These are phyloP conservation scores for Glossophaga mutica DNA, from an alignment of 2,797 vertebrate genomes.

Conservation along the genomic window DNA sequence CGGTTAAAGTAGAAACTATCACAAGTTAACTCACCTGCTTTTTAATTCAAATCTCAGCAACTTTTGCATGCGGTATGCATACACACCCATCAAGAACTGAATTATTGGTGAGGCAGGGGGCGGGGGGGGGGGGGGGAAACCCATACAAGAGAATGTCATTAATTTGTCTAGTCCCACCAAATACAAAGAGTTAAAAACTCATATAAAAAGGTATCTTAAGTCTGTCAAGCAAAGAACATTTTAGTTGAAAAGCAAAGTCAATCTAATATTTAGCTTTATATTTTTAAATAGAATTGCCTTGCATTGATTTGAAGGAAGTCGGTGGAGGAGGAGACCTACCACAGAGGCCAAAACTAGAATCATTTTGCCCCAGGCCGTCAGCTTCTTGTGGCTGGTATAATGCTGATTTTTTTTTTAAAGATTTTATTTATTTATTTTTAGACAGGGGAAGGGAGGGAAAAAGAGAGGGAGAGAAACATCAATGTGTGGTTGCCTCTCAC, in stretches of 20 bases:
- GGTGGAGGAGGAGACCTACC: not conserved
- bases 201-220: not conserved
- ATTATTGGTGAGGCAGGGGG: too few species aligned
- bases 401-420: not conserved
- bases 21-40: not conserved
- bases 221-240: not conserved
- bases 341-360: not conserved
- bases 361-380: fast-evolving
- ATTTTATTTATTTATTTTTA: too few species aligned
- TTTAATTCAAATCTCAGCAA: not conserved
- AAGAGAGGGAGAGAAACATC: too few species aligned
- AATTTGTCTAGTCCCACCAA: not conserved
- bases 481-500: too few species aligned
- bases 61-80: not conserved
- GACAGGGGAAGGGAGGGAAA: too few species aligned
- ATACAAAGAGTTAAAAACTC: not conserved
- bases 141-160: not conserved
- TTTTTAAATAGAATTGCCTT: not conserved
- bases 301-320: not conserved
- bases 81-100: not conserved
- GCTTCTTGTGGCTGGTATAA: not conserved
- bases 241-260: not conserved
- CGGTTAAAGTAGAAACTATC: not conserved
- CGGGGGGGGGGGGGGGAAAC: too few species aligned
- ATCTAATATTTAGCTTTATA: not conserved